phyloP scores from a whole-genome alignment of 2,888 invertebrate species.

The Eumacrocentrus americanus region DNA sequence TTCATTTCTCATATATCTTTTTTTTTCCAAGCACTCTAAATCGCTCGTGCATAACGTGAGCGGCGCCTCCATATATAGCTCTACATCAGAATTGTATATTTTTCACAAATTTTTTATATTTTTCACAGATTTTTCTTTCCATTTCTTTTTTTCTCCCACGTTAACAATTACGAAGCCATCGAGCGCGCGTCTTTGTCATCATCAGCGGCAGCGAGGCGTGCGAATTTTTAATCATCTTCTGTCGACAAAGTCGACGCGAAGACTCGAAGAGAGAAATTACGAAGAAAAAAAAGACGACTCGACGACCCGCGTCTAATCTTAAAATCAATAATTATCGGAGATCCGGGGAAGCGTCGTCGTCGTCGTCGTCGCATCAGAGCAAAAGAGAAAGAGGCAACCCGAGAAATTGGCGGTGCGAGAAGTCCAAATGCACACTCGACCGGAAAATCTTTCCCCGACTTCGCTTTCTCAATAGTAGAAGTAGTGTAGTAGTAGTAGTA shows the following conservation, averaged over 20 bases:
- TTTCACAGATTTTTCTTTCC: conserved; percentile 4
- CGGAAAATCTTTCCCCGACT: conserved; percentile 36
- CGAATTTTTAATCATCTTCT: conserved; percentile 19
- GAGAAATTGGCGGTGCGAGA: conserved; percentile 27
- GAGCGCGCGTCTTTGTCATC: not conserved
- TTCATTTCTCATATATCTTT: not conserved
- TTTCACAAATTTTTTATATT: not conserved
- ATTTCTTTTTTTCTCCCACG: not conserved
- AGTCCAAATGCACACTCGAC: conserved; percentile 34
- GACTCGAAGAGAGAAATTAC: not conserved
- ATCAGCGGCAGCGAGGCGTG: not conserved
- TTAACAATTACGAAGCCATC: not conserved
- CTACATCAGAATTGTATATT: not conserved
- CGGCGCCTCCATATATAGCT: no score
- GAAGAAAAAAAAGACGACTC: conserved; percentile 6
- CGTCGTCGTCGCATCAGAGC: not conserved
- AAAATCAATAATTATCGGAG: conserved; percentile 35
- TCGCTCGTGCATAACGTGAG: no score
- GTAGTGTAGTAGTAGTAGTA: no score
- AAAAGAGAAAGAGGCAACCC: conserved; percentile 15
- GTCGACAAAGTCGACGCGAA: not conserved
- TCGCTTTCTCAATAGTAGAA: conserved; percentile 22
- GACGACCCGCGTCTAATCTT: conserved; percentile 29
- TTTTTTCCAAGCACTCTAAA: not conserved
- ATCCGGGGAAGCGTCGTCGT: conserved; percentile 18